Evolutionary conservation across 2,888 invertebrate genomes (phyloP).

Genomic region (Synergus japonicus): DNA sequence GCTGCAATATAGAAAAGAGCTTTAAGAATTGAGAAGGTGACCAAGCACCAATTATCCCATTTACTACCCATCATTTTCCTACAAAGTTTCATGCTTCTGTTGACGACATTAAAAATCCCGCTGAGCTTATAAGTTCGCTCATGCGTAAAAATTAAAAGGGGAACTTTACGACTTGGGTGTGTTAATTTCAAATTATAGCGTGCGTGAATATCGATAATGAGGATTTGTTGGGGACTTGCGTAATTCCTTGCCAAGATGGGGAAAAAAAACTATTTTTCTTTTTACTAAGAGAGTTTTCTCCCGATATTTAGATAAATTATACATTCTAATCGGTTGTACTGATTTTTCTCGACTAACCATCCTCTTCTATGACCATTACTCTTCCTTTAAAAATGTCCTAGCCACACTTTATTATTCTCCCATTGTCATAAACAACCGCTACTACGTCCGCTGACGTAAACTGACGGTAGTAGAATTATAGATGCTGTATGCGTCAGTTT

Average conservation of each 20-base stretch:
- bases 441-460: constrained; percentile 30
- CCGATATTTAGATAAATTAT: too few relatives aligned
- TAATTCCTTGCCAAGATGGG: not conserved
- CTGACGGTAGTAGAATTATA: constrained; percentile 13
- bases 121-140: not conserved
- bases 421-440: constrained; percentile 30
- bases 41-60: not conserved
- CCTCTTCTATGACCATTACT: not conserved
- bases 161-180: constrained; percentile 21
- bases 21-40: not conserved
- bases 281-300: too few relatives aligned
- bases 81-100: constrained; percentile 6
- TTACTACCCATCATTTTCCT: not conserved
- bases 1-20: not conserved
- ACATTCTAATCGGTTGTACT: not conserved
- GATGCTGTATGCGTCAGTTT: constrained; percentile 14
- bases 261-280: not conserved
- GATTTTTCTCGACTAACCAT: not conserved
- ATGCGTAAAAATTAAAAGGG: constrained; percentile 11
- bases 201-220: constrained; percentile 12
- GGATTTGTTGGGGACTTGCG: not conserved
- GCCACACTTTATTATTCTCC: not conserved
- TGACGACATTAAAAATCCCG: not conserved
- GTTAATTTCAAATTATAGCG: constrained; percentile 14
- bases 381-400: constrained; percentile 4